Percentiles rank a stretch among this genome's conserved stretches.
Conservation (phyloP, 2,113 vertebrate species). For the Leucoraja erinaceus region DNA sequence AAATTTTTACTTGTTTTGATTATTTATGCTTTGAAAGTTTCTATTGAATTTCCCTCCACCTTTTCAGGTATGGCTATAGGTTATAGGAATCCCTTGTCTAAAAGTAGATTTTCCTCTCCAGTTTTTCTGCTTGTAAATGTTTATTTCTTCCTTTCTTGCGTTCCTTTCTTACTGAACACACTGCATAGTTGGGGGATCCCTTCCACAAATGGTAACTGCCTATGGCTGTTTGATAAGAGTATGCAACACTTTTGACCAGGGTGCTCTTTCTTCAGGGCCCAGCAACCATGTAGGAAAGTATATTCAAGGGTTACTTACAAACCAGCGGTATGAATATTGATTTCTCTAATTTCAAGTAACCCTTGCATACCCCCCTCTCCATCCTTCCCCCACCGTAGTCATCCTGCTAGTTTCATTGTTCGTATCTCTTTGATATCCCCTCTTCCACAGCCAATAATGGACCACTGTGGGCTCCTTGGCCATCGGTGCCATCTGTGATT, state of each 20-base stretch:
- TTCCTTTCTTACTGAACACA: background rate
- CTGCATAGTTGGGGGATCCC: background rate
- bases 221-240: background rate
- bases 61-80: background rate
- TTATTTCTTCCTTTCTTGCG: background rate
- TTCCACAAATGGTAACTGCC: background rate
- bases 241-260: background rate
- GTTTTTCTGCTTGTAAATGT: background rate
- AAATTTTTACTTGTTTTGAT: background rate
- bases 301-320: too few relatives aligned
- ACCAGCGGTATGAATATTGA: too few relatives aligned
- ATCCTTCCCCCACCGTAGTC: too few relatives aligned
- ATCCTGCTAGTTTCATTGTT: too few relatives aligned
- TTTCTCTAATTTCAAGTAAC: too few relatives aligned
- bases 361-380: too few relatives aligned
- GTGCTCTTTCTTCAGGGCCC: background rate
- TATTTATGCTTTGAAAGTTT: background rate
- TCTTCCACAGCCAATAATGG: too few relatives aligned
- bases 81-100: background rate
- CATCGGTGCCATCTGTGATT: too few relatives aligned
- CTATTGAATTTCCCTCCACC: background rate
- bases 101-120: background rate
- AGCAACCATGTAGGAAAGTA: background rate
- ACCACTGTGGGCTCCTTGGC: too few relatives aligned
- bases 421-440: too few relatives aligned